Base-by-base conservation (phyloP, 1,140 invertebrate species). In the Papilio helenus region DNA sequence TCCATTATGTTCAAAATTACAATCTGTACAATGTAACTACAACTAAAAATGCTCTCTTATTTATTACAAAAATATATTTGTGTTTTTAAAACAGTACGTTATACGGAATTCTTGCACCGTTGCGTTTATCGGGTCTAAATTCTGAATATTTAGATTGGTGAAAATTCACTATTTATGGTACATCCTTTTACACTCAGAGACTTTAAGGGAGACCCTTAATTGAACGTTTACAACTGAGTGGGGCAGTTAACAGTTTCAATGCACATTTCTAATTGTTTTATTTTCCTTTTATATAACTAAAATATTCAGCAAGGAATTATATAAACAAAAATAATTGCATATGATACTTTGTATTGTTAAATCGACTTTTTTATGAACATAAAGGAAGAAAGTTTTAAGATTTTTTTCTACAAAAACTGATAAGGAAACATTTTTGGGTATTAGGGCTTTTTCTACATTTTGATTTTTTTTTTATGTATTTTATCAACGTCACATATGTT, bases 11-110 rank as follows among this genome's bases (percentile, higher is more conserved):
- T 84, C 46, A 84, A 83, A 23, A 80, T 84, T 81, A 85, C 81
- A 81, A 86, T 84, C 84, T 87, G 86, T 87, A 88, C 86, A 88
- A 79, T 74, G 78, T 65, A 72, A 77, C 81, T 85, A 88, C 81
- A 87, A 86, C 85, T 88, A 88, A 88, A 88, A 88, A 88, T 88
- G 85, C 86, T 84, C 82, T 82, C 80, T 88, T 84, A 86, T 46
- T 81, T 82, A 79, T 81, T 78, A 81, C 55, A 79, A 84, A 83
- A 85, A 87, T 74, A 74, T 46, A 74, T 74, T 74, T 74, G 72
- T 44, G 61, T 68, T 68, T 29, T 68, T 68, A 26, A 68, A 34
- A 68, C 61, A 68, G 23, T 68, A 61, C 51, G 18, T 23, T 14
- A 61, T 9, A 61, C 26, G 61, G 61, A 34, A 68, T 68, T 68